A percentile compares a stretch with the other conserved stretches of the same genome.
Evolutionary conservation across 2,888 invertebrate species (phyloP).

Genomic region (Tetropium fuscum): DNA sequence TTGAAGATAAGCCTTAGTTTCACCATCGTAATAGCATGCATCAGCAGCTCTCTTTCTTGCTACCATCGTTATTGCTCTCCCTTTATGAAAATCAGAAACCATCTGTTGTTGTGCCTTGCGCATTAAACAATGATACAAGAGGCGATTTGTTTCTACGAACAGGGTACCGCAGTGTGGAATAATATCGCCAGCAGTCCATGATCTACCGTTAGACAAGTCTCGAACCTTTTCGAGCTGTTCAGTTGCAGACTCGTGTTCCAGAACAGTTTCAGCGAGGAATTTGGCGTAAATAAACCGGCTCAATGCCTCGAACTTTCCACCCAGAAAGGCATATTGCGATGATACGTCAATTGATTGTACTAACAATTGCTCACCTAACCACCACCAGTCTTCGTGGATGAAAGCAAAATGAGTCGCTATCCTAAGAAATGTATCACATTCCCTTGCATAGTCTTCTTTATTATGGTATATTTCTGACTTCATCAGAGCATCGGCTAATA

Average conservation of each 20-base stretch:
- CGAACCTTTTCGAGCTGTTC: conserved; percentile 50
- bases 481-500: conserved; percentile 37
- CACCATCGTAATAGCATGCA: conserved; percentile 66
- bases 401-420: conserved; percentile 65
- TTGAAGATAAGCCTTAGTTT: conserved; percentile 69
- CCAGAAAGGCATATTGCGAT: conserved; percentile 65
- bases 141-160: conserved; percentile 66
- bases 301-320: conserved; percentile 67
- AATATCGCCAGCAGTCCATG: conserved; percentile 59
- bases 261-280: conserved; percentile 70
- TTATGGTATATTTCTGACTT: conserved; percentile 49
- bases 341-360: conserved; percentile 67
- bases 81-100: conserved; percentile 63
- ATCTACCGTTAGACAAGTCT: conserved; percentile 56
- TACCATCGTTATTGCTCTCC: conserved; percentile 66
- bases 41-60: conserved; percentile 70
- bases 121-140: conserved; percentile 65
- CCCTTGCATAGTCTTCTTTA: conserved; percentile 41
- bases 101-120: conserved; percentile 62
- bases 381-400: conserved; percentile 63
- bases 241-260: conserved; percentile 51
- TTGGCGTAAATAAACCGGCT: conserved; percentile 69
- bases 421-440: conserved; percentile 63
- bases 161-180: conserved; percentile 60
- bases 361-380: conserved; percentile 71